These are phyloP conservation scores for Eriocheir sinensis DNA, from an alignment of 1,140 invertebrate species.

Conservation along the genomic window DNA sequence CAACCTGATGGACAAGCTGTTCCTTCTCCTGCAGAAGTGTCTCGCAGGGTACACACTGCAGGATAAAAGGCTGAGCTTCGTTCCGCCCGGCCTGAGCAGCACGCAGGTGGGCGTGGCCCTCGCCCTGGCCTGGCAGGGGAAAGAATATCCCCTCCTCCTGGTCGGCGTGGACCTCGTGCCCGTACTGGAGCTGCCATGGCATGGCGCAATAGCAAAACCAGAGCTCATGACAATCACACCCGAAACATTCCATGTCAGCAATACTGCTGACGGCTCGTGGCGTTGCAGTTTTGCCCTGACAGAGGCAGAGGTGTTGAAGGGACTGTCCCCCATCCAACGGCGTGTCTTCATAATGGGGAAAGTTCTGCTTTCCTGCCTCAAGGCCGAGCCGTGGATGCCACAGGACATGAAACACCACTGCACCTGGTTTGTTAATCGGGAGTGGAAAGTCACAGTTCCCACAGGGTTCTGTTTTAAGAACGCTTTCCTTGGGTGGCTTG, in stretches of 20 bases:
- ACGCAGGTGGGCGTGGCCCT: constrained; percentile 45
- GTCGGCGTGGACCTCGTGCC: constrained; percentile 46
- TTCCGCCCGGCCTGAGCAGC: constrained; percentile 37
- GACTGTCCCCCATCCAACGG: neutral
- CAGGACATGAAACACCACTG: neutral
- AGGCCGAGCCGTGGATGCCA: constrained; percentile 59
- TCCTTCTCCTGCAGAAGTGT: neutral
- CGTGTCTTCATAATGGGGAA: neutral
- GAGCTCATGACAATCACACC: neutral
- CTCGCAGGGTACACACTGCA: neutral
- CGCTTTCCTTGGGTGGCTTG: neutral
- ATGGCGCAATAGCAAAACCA: neutral
- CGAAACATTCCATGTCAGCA: neutral
- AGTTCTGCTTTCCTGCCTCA: constrained; percentile 7
- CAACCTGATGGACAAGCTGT: neutral
- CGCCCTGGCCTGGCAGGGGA: constrained; percentile 48
- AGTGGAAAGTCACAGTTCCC: neutral
- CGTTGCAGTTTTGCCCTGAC: constrained; percentile 32
- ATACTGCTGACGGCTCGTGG: constrained; percentile 31
- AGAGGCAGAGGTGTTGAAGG: constrained; percentile 12
- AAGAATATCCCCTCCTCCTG: constrained; percentile 13
- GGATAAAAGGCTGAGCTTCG: neutral
- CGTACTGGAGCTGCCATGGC: constrained; percentile 18
- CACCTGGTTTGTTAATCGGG: neutral
- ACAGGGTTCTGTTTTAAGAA: neutral